These are phyloP conservation scores for Strigamia crassipes DNA, from an alignment of 2,888 invertebrate genomes.

Conservation along the genomic window DNA sequence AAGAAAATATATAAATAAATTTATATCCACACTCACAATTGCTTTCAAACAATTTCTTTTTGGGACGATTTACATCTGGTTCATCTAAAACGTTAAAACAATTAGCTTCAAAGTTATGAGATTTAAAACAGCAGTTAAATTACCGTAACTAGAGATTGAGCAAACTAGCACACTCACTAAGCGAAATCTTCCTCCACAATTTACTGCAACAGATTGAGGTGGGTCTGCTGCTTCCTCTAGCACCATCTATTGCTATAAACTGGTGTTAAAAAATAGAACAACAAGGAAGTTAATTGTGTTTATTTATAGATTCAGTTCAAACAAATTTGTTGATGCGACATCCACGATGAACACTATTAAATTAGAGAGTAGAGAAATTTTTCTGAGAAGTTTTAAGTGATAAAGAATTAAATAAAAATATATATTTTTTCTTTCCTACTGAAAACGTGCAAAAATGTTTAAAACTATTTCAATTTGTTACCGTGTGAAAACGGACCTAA, in stretches of 20 bases:
- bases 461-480: not conserved
- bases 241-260: conserved; percentile 4
- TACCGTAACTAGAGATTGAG: not conserved
- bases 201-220: not conserved
- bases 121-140: not conserved
- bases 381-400: too few relatives aligned
- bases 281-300: not conserved
- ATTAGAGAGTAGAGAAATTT: not conserved
- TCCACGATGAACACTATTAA: too few relatives aligned
- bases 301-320: not conserved
- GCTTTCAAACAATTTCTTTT: not conserved
- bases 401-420: too few relatives aligned
- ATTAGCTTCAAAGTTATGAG: not conserved
- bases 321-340: not conserved
- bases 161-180: not conserved
- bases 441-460: not conserved
- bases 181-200: not conserved
- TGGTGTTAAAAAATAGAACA: not conserved
- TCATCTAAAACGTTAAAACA: not conserved
- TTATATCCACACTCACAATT: not conserved
- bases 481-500: conserved; percentile 7
- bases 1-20: not conserved
- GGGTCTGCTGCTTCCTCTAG: not conserved
- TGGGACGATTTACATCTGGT: not conserved
- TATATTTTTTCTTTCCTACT: not conserved